A percentile compares a stretch with the other conserved stretches of the same genome.
These are phyloP conservation scores for Anarsia innoxiella DNA, from an alignment of 2,888 invertebrate species.

Conservation along the genomic window DNA sequence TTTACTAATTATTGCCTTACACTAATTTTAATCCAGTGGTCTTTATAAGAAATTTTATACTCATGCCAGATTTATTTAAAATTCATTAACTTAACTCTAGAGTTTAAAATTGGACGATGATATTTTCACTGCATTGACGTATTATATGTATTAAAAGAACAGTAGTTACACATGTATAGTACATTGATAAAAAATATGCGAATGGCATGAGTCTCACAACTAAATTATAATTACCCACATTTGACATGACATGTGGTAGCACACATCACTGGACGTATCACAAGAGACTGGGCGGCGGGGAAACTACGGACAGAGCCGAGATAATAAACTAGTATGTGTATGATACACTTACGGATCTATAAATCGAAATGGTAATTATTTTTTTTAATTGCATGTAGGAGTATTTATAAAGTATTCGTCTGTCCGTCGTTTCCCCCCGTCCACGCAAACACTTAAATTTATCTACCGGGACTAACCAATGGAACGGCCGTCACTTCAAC, in stretches of 20 bases:
- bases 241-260: not conserved
- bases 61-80: no score
- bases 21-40: constrained; percentile 61
- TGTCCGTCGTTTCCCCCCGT: no score
- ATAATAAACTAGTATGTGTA: no score
- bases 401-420: no score
- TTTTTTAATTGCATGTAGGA: no score
- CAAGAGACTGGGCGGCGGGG: constrained; percentile 68
- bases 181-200: not conserved
- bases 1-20: constrained; percentile 70
- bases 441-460: no score
- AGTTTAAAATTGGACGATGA: no score
- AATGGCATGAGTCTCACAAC: constrained; percentile 3
- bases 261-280: constrained; percentile 63
- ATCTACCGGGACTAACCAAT: constrained; percentile 69
- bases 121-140: no score
- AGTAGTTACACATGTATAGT: not conserved
- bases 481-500: constrained; percentile 69
- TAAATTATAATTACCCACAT: not conserved
- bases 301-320: no score
- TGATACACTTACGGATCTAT: constrained; percentile 65
- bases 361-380: no score
- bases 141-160: no score
- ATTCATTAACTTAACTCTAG: no score
- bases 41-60: constrained; percentile 21